Evolutionary conservation across 2,888 invertebrate genomes (phyloP).

Genomic region (Rhagonycha lutea): DNA sequence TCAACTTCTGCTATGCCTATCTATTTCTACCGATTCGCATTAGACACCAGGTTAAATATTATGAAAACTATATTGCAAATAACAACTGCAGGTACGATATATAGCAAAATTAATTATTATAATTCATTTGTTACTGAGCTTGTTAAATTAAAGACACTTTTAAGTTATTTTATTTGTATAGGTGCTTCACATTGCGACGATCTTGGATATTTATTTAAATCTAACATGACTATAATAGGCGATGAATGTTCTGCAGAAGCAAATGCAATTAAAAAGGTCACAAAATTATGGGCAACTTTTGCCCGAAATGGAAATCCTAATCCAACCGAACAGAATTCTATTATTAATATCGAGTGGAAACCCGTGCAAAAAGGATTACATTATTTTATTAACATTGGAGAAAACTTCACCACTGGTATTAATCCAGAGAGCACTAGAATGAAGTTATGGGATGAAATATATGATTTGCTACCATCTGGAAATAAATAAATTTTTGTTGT

Average conservation of each 20-base stretch:
- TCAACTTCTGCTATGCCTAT: constrained; percentile 29
- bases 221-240: constrained; percentile 26
- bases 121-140: neutral
- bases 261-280: constrained; percentile 32
- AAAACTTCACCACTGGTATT: constrained; percentile 34
- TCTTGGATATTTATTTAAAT: constrained; percentile 42
- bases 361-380: constrained; percentile 36
- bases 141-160: neutral
- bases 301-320: constrained; percentile 41
- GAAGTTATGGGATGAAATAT: constrained; percentile 31
- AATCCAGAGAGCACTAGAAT: constrained; percentile 42
- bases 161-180: constrained; percentile 17
- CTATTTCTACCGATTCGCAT: constrained; percentile 38
- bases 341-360: constrained; percentile 37
- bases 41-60: constrained; percentile 32
- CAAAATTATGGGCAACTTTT: constrained; percentile 44
- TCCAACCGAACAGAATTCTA: constrained; percentile 19
- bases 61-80: constrained; percentile 31
- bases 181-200: constrained; percentile 44
- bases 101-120: neutral
- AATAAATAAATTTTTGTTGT: neutral
- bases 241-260: constrained; percentile 33
- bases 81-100: neutral
- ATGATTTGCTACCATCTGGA: neutral
- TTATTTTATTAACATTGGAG: constrained; percentile 43